Percentiles rank a stretch among this genome's conserved stretches.
Conservation (phyloP, 2,113 vertebrate genomes). For the Forbesichthys papilliferus region DNA sequence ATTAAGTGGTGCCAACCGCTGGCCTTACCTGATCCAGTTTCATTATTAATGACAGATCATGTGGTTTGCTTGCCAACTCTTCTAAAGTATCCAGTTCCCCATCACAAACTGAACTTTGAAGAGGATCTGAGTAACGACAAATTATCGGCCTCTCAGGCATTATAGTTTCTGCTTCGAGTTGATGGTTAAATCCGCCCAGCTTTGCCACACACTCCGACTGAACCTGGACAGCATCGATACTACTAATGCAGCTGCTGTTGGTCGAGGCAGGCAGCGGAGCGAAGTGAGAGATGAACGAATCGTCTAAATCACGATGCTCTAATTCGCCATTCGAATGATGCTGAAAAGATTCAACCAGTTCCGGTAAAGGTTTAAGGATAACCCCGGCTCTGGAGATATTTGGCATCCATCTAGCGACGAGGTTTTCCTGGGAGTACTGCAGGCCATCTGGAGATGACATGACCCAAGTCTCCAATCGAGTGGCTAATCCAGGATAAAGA, state of each 20-base stretch:
- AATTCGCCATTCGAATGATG: slow-evolving; percentile 18
- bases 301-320: slow-evolving; percentile 49
- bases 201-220: slow-evolving; percentile 38
- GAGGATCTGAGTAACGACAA: not conserved
- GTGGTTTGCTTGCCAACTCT: slow-evolving; percentile 35
- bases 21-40: slow-evolving; percentile 86
- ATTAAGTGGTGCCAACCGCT: no score
- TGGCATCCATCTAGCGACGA: slow-evolving; percentile 81
- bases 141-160: slow-evolving; percentile 9
- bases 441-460: slow-evolving; percentile 83
- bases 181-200: slow-evolving; percentile 16
- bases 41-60: slow-evolving; percentile 74
- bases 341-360: slow-evolving; percentile 62
- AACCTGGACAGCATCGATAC: slow-evolving; percentile 34
- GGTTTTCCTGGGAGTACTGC: slow-evolving; percentile 69
- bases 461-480: slow-evolving; percentile 27
- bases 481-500: slow-evolving; percentile 54
- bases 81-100: slow-evolving; percentile 41
- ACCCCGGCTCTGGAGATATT: slow-evolving; percentile 82
- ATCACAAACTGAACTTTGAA: slow-evolving; percentile 1
- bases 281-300: slow-evolving; percentile 67
- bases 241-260: slow-evolving; percentile 77
- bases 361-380: slow-evolving; percentile 76
- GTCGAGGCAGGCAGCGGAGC: slow-evolving; percentile 71
- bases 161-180: slow-evolving; percentile 22